Percentiles rank a stretch among this genome's conserved stretches.
phyloP scores from a whole-genome alignment of 2,888 invertebrate genomes.

The Eilema griseolum region DNA sequence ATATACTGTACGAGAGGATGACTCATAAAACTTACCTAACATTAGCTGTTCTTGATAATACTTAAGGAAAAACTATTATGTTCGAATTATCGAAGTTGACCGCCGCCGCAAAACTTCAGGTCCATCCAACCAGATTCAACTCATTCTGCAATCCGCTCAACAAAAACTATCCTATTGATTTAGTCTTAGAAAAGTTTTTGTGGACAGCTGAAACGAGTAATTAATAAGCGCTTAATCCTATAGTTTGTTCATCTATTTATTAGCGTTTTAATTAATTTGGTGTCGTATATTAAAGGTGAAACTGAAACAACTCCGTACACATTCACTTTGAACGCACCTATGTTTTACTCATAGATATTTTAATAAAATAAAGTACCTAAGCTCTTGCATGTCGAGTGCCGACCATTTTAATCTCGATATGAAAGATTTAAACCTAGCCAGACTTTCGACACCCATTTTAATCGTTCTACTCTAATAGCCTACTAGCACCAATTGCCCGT shows the following conservation, averaged over 20 bases:
- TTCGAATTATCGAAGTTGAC: conserved; percentile 22
- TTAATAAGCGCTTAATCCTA: background rate
- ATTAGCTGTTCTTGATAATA: conserved; percentile 5
- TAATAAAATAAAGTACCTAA: conserved; percentile 1
- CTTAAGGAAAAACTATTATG: background rate
- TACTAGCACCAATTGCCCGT: conserved; percentile 28
- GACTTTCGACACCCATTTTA: conserved; percentile 6
- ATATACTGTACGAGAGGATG: too few relatives aligned
- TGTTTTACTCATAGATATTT: background rate
- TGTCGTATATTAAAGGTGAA: background rate
- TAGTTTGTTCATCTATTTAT: background rate
- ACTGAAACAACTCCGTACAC: background rate
- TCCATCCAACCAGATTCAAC: conserved; percentile 37
- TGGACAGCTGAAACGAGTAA: background rate
- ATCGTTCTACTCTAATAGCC: conserved; percentile 24
- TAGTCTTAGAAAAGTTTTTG: conserved; percentile 27
- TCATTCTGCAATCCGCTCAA: conserved; percentile 45
- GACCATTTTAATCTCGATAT: conserved; percentile 5
- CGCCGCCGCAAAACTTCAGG: conserved; percentile 21
- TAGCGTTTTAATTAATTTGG: background rate
- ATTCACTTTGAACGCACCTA: background rate
- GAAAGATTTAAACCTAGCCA: conserved; percentile 1
- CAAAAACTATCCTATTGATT: conserved; percentile 42
- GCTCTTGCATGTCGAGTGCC: background rate
- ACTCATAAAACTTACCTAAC: background rate